Base-by-base conservation (phyloP, 2,113 vertebrate species). In the Ictidomys tridecemlineatus region DNA sequence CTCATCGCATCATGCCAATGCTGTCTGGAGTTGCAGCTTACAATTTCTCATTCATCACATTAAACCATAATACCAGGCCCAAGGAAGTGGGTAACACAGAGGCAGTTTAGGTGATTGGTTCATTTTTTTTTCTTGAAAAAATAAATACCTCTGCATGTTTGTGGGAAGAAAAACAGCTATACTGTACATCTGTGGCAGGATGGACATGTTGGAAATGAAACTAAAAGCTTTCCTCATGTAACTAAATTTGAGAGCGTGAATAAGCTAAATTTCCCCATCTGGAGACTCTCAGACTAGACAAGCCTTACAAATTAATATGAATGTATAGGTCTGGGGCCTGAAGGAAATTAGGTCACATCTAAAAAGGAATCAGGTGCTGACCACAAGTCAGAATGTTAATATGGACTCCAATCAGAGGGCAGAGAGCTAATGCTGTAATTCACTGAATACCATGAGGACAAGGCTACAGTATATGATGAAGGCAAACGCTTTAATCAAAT, bases 271-370 rank as follows among this genome's bases (percentile, higher is more conserved):
- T 93, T 96, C 42, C 51, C 65, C 72, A 85, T 78, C 85, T 97
- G 93, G 93, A 97, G 79, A 76, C 74, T 82, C n/a, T 95, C 74
- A 89, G 94, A 93, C 85, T 96, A 95, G 93, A 96, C 78, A 63
- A 91, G 73, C 0, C 63, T 91, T 70, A 72, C 42, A 79, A 96
- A 97, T 97, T 95, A 93, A 94, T 70, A 61, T 67, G 53, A 83
- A 53, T 93, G 69, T 37, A 85, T 69, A 89, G 91, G 73, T 94
- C 89, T 97, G 94, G 69, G 73, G 70, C 34, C 39, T 51, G 37
- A 88, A 89, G 70, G 83, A 93, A 95, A 96, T 97, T 82, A 95
- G 95, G 85, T 92, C 94, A 97, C 32, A n/a, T 37, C 79, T 90
- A 30, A 89, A 86, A 92, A 39, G 76, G 39, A 96, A 85, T 92